Percentiles rank a stretch among this genome's conserved stretches.
These are phyloP conservation scores for Plebejus anna DNA, from an alignment of 2,888 invertebrate species.

Conservation along the genomic window DNA sequence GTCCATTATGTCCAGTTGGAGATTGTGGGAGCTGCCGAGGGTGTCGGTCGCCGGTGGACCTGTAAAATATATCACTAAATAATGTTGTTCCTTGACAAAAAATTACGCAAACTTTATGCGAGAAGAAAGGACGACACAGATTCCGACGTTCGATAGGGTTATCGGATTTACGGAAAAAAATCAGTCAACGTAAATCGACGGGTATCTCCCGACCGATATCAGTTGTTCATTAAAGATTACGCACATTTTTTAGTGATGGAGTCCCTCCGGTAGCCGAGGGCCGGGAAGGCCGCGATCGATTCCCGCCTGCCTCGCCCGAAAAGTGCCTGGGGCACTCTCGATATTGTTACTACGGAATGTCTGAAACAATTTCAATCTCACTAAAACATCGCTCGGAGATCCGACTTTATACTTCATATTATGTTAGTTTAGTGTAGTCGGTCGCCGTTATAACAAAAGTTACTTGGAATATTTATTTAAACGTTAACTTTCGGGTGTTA, in stretches of 20 bases:
- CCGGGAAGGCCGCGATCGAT: conserved; percentile 89
- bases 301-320: conserved; percentile 90
- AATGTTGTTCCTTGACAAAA: background rate
- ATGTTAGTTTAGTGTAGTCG: background rate
- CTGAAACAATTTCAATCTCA: conserved; percentile 57
- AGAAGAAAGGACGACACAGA: background rate
- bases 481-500: background rate
- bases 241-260: conserved; percentile 71
- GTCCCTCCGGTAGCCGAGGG: conserved; percentile 69
- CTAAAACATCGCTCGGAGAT: background rate
- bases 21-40: conserved; percentile 88
- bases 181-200: background rate
- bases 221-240: conserved; percentile 36
- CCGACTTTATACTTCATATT: conserved; percentile 9
- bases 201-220: background rate
- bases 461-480: background rate
- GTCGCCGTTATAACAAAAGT: background rate
- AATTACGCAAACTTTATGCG: background rate
- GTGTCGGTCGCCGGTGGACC: conserved; percentile 86
- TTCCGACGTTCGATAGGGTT: background rate
- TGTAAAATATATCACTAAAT: conserved; percentile 39
- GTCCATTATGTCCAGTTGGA: conserved; percentile 93
- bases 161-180: background rate
- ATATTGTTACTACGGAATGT: conserved; percentile 93
- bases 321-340: conserved; percentile 86